A percentile compares a stretch with the other conserved stretches of the same genome.
Conservation (phyloP, 2,113 vertebrate genomes). For the Theristicus caerulescens region DNA sequence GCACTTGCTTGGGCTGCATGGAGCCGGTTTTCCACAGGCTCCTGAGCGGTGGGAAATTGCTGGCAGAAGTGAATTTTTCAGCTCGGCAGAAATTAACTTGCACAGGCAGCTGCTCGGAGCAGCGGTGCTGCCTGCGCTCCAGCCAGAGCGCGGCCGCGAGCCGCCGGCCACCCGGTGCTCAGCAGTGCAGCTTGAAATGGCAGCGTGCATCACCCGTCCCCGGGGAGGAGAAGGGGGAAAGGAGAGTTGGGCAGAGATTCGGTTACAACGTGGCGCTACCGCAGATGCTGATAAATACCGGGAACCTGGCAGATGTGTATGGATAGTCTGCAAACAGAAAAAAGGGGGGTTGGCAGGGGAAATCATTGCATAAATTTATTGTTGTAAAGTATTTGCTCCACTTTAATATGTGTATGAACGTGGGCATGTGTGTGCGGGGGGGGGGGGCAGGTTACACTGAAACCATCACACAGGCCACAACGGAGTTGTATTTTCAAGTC, state of each 20-base stretch:
- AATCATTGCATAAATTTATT: neutral
- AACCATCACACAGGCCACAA: neutral
- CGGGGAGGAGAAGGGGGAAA: neutral
- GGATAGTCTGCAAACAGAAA: neutral
- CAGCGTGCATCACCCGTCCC: neutral
- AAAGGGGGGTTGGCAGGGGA: accelerated
- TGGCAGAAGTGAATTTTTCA: neutral
- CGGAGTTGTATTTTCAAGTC: neutral
- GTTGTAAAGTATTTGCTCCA: neutral
- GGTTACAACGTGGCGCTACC: accelerated
- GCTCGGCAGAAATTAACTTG: neutral
- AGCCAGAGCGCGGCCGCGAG: neutral
- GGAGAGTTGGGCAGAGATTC: neutral
- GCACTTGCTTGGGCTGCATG: neutral
- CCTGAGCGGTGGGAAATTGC: neutral
- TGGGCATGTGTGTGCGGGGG: accelerated
- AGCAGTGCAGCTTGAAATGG: neutral
- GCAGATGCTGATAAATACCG: neutral
- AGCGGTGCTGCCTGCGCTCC: neutral
- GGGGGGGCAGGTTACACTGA: accelerated
- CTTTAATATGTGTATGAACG: accelerated
- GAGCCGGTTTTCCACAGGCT: neutral
- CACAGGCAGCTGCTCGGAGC: neutral
- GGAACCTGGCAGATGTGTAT: accelerated
- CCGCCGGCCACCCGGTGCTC: accelerated